Base-by-base conservation (phyloP, 2,888 invertebrate genomes). In the Hemaris fuciformis region DNA sequence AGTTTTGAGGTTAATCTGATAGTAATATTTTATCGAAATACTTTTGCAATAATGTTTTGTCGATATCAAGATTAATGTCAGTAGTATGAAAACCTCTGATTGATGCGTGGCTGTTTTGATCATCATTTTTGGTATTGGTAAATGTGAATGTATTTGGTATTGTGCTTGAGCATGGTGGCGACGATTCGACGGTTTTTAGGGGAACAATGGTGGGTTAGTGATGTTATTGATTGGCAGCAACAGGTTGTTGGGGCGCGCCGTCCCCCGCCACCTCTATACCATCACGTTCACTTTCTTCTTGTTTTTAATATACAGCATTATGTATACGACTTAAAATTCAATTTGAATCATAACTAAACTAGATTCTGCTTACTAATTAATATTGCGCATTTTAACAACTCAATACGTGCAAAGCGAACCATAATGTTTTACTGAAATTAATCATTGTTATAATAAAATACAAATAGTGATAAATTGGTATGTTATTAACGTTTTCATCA, bases 171-270 rank as follows among this genome's bases (percentile, higher is more conserved):
- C 74, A 74, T 76, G 76, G 75, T 77, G 75, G 75, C 66, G 69
- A 69, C 70, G 65, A 68, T 65, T 65, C 69, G 68, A 70, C 70
- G 76, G 76, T 78, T 79, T n/a, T 76, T 79, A 73, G 75, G 78
- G 76, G 81, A 82, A 85, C 86, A 87, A 87, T 82, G 87, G 84
- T 82, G 79, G 81, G 80, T 79, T 88, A 81, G 81, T 82, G 83
- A 79, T 87, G 79, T 81, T 91, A 91, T 91, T 90, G 91, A 91
- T 91, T 91, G 86, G 77, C 73, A 76, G 80, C 90, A 87, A 91
- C 91, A 91, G 87, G 90, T 91, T 80, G 87, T 69, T 84, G 83
- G 86, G 89, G 88, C 80, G 86, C 78, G 81, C 73, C 85, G 75
- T 75, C 81, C 88, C 85, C 81, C 85, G 76, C 84, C 38, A 64